A percentile compares a stretch with the other conserved stretches of the same genome.
phyloP scores from a whole-genome alignment of 2,113 vertebrate species.

The Psittacara wagleri region DNA sequence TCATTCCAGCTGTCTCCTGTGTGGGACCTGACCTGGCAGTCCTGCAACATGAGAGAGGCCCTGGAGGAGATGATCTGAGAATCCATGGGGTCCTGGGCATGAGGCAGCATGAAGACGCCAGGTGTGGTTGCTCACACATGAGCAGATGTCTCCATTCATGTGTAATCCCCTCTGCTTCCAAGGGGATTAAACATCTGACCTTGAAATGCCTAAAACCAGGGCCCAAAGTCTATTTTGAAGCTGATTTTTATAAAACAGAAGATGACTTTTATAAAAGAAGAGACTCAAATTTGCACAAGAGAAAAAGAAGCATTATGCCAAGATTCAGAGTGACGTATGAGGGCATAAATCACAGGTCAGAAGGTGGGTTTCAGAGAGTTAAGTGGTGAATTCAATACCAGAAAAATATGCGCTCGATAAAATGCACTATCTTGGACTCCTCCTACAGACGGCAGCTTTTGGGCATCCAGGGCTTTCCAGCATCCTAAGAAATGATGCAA shows the following conservation, averaged over 20 bases:
- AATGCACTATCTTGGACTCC: neutral
- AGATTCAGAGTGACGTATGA: neutral
- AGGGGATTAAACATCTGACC: conserved; percentile 7
- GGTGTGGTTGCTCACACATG: conserved; percentile 43
- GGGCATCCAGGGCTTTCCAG: neutral
- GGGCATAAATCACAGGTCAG: neutral
- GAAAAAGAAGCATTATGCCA: neutral
- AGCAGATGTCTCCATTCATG: neutral
- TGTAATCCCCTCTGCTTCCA: conserved; percentile 33
- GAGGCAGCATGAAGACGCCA: neutral
- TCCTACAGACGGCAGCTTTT: neutral
- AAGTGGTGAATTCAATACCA: neutral
- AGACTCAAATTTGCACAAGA: neutral
- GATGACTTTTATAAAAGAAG: neutral
- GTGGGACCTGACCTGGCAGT: neutral
- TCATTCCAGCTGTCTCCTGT: neutral
- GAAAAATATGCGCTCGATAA: neutral
- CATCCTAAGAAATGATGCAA: neutral
- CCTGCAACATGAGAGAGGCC: neutral
- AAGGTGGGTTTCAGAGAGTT: neutral
- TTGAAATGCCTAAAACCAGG: neutral
- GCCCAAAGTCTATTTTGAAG: neutral
- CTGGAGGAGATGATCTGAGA: neutral
- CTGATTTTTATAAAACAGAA: neutral
- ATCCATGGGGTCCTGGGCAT: neutral